A percentile compares a stretch with the other conserved stretches of the same genome.
Evolutionary conservation across 1,140 invertebrate genomes (phyloP).

Genomic region (Plutomurus gul): DNA sequence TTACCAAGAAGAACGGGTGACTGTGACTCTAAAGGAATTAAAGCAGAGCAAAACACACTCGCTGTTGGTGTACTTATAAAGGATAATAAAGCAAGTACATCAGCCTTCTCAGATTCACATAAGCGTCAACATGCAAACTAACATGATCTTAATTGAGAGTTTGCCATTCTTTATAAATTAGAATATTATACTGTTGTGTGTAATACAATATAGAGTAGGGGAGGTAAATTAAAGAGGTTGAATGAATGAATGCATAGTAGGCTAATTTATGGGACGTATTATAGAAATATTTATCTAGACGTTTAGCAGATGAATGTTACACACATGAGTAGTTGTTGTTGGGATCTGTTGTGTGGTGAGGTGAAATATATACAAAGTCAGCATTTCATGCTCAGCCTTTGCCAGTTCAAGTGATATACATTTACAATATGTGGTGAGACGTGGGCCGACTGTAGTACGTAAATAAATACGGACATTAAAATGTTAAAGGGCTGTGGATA

Average conservation of each 20-base stretch:
- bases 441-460: slow-evolving; percentile 18
- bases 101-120: neutral
- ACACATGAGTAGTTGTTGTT: neutral
- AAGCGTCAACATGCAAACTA: slow-evolving; percentile 3
- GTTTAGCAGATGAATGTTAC: slow-evolving; percentile 6
- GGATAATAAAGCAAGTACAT: neutral
- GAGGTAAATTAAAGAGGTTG: slow-evolving; percentile 11
- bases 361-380: neutral
- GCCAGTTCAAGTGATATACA: slow-evolving; percentile 25
- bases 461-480: slow-evolving; percentile 35
- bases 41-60: no score
- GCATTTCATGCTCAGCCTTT: neutral
- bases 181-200: neutral
- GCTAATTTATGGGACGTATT: slow-evolving; percentile 19
- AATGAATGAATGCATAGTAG: slow-evolving; percentile 17
- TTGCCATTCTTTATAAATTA: neutral
- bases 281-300: slow-evolving; percentile 20
- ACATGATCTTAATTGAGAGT: slow-evolving; percentile 20
- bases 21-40: no score
- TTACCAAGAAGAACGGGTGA: no score
- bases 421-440: slow-evolving; percentile 20
- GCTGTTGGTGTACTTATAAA: neutral
- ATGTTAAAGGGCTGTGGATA: slow-evolving; percentile 31
- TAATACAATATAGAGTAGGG: neutral
- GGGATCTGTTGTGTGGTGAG: neutral